A percentile compares a stretch with the other conserved stretches of the same genome.
Conservation (phyloP, 2,113 vertebrate species). For the Eurystomus gularis region DNA sequence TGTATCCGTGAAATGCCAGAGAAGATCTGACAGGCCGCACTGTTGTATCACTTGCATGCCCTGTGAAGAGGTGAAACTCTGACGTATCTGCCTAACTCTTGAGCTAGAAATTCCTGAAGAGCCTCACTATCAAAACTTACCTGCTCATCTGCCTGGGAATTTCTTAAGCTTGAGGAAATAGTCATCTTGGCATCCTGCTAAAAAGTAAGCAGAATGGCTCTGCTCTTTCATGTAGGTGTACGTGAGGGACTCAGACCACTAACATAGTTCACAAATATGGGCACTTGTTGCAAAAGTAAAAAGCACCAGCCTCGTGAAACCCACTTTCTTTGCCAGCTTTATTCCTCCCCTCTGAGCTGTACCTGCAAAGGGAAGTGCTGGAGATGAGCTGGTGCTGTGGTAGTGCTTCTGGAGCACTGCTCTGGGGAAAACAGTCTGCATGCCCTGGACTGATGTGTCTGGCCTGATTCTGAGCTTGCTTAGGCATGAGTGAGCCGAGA, state of each 20-base stretch:
- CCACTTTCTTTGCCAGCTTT: not conserved
- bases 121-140: not conserved
- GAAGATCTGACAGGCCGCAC: not conserved
- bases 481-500: not conserved
- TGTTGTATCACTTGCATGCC: not conserved
- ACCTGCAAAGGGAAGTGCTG: not conserved
- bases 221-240: not conserved
- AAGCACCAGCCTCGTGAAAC: not conserved
- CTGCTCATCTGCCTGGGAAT: not conserved
- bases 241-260: not conserved
- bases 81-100: accelerated
- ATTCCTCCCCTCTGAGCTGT: not conserved
- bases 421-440: not conserved
- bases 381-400: not conserved
- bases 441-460: not conserved
- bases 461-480: not conserved
- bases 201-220: not conserved
- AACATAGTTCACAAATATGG: not conserved
- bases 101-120: not conserved
- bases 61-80: not conserved
- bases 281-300: not conserved
- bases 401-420: not conserved
- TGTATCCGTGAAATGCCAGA: not conserved
- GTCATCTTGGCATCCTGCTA: not conserved
- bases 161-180: not conserved